These are phyloP conservation scores for Babylonia areolata DNA, from an alignment of 1,140 invertebrate species.

Conservation along the genomic window DNA sequence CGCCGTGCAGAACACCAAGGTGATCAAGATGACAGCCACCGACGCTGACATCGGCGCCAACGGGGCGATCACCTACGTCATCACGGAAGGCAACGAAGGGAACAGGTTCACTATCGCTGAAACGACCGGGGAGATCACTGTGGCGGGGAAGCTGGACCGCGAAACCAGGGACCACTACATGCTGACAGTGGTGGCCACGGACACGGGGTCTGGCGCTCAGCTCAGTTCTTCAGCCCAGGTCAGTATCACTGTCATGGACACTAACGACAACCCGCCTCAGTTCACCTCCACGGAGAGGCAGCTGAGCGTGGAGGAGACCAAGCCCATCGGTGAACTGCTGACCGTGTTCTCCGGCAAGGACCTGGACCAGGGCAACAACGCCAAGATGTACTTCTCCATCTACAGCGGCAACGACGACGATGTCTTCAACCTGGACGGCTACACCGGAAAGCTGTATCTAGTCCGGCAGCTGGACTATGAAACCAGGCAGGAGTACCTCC, in stretches of 20 bases:
- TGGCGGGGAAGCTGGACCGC: conserved; percentile 85
- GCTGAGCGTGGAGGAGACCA: conserved; percentile 54
- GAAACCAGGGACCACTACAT: conserved; percentile 79
- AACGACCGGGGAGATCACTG: conserved; percentile 60
- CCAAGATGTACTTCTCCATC: conserved; percentile 84
- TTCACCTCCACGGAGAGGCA: conserved; percentile 47
- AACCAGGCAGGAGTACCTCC: conserved; percentile 82
- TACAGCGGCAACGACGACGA: conserved; percentile 95
- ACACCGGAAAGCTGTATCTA: conserved; percentile 89
- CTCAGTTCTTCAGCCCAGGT: conserved; percentile 83
- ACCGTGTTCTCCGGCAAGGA: conserved; percentile 69
- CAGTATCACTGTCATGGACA: conserved; percentile 84
- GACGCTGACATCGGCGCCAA: conserved; percentile 81
- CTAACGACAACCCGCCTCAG: conserved; percentile 93
- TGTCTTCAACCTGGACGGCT: conserved; percentile 87
- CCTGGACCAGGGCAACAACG: conserved; percentile 78
- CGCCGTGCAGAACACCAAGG: conserved; percentile 80
- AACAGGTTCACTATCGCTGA: conserved; percentile 69
- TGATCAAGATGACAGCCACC: conserved; percentile 87
- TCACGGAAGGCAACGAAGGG: conserved; percentile 84
- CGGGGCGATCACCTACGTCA: conserved; percentile 85
- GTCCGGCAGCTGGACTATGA: conserved; percentile 92
- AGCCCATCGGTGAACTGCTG: conserved; percentile 58
- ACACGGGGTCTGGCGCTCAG: conserved; percentile 85
- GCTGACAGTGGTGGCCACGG: conserved; percentile 82